A percentile compares a stretch with the other conserved stretches of the same genome.
These are phyloP conservation scores for Origma solitaria DNA, from an alignment of 2,113 vertebrate genomes.

Conservation along the genomic window DNA sequence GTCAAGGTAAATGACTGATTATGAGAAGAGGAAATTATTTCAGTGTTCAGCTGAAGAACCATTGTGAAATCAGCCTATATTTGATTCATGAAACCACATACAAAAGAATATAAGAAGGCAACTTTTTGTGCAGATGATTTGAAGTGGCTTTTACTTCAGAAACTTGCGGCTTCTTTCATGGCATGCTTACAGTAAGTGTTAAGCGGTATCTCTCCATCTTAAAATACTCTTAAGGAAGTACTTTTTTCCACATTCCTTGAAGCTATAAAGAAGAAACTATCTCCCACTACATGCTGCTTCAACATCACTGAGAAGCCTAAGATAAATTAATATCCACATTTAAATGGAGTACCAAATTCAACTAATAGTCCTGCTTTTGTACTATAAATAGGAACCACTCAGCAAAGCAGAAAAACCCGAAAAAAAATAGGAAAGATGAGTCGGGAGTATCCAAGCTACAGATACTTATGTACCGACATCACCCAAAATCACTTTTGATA, in stretches of 20 bases:
- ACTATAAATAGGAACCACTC: not conserved
- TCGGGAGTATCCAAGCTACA: not conserved
- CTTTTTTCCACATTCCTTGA: not conserved
- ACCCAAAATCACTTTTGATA: not conserved
- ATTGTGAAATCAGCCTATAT: constrained; percentile 21
- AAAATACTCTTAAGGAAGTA: constrained; percentile 18
- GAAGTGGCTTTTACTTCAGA: constrained; percentile 76
- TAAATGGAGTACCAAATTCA: not conserved
- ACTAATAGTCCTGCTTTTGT: not conserved
- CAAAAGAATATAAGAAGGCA: constrained; percentile 18
- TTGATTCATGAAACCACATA: constrained; percentile 66
- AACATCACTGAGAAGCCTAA: not conserved
- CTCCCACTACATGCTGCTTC: not conserved
- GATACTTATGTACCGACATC: not conserved
- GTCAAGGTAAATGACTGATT: not conserved
- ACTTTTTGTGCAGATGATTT: constrained; percentile 59
- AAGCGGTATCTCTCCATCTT: not conserved
- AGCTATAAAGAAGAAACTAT: not conserved
- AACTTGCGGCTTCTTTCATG: constrained; percentile 72
- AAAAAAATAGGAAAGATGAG: not conserved
- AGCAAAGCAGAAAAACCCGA: not conserved
- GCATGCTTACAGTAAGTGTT: not conserved
- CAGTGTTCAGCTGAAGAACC: not conserved
- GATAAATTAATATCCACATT: not conserved
- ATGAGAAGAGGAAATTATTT: not conserved